phyloP scores from a whole-genome alignment of 2,888 invertebrate genomes.

The Laothoe populi region DNA sequence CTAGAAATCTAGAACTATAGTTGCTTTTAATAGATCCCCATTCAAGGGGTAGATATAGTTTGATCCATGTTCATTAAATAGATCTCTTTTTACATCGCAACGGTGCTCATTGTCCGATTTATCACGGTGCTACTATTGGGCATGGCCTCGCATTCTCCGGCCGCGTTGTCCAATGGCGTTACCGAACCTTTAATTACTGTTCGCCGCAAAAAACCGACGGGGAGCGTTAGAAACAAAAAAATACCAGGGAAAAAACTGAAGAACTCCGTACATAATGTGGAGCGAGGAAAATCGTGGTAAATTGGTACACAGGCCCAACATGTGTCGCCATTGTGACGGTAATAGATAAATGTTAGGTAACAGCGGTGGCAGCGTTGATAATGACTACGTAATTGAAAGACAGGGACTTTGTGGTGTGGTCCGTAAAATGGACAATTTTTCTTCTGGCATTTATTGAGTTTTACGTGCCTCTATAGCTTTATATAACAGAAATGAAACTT shows the following conservation, averaged over 20 bases:
- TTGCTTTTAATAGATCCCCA: conserved; percentile 21
- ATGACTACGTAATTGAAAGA: conserved; percentile 27
- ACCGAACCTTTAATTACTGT: conserved; percentile 36
- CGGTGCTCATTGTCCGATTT: conserved; percentile 37
- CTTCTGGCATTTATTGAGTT: neutral
- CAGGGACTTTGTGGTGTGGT: conserved; percentile 29
- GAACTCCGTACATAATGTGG: conserved; percentile 26
- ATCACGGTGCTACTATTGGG: conserved; percentile 41
- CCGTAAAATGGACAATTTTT: neutral
- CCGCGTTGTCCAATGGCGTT: conserved; percentile 33
- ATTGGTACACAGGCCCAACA: conserved; percentile 29
- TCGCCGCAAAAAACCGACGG: conserved; percentile 27
- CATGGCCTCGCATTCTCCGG: conserved; percentile 27
- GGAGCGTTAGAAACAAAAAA: conserved; percentile 30
- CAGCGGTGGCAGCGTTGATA: conserved; percentile 28
- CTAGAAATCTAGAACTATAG: conserved; percentile 5
- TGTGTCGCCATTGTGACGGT: conserved; percentile 26
- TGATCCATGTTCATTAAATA: conserved; percentile 25
- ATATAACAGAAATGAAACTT: neutral
- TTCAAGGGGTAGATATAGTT: conserved; percentile 15
- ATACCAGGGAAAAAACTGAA: conserved; percentile 18
- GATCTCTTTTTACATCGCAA: conserved; percentile 24
- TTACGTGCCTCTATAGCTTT: conserved; percentile 4
- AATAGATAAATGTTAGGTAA: conserved; percentile 28
- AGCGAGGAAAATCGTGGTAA: conserved; percentile 30